A percentile compares a stretch with the other conserved stretches of the same genome.
Conservation (phyloP, 2,888 invertebrate genomes). For the Blastobasis adustella region DNA sequence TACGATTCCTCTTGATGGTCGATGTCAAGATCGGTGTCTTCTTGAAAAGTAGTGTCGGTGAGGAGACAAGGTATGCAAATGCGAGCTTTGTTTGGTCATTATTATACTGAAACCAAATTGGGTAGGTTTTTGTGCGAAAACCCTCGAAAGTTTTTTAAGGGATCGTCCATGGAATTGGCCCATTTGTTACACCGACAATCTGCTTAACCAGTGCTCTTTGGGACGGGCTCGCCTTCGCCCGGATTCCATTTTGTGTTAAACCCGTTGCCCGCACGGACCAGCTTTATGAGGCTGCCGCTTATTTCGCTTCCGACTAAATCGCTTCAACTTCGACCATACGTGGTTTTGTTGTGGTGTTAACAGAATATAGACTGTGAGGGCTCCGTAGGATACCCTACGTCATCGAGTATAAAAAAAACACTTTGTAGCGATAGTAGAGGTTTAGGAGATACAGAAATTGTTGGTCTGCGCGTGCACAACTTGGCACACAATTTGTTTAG, state of each 20-base stretch:
- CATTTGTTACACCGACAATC: constrained; percentile 37
- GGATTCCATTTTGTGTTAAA: constrained; percentile 24
- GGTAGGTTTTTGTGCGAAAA: constrained; percentile 18
- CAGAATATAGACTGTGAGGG: no score
- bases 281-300: constrained; percentile 6
- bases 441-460: no score
- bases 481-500: no score
- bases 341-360: no score
- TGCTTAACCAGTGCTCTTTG: constrained; percentile 19
- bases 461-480: no score
- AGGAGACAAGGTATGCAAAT: neutral
- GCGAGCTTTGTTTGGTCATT: constrained; percentile 4
- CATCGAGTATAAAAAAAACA: no score
- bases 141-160: constrained; percentile 24
- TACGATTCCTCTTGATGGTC: no score
- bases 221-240: constrained; percentile 9
- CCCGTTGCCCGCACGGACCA: constrained; percentile 4
- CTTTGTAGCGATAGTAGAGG: no score
- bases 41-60: no score
- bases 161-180: constrained; percentile 31
- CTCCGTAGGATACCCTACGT: no score
- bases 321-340: constrained; percentile 4
- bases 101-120: constrained; percentile 13
- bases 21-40: no score
- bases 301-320: constrained; percentile 6